Percentiles rank a stretch among this genome's conserved stretches.
Conservation (phyloP, 1,140 invertebrate genomes). For the Dreissena polymorpha region DNA sequence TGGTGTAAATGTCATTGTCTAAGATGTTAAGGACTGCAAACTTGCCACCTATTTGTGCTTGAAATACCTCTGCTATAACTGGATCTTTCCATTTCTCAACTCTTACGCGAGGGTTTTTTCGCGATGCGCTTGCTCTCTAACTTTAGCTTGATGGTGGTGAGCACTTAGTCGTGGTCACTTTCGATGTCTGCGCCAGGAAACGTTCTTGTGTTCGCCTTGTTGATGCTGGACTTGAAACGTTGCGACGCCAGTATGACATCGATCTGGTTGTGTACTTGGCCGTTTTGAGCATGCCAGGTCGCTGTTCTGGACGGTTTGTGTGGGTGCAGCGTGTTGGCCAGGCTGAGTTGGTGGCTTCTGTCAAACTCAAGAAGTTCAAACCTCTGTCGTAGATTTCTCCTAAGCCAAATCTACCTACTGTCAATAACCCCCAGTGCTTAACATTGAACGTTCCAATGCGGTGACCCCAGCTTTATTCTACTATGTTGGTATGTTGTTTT, state of each 20-base stretch:
- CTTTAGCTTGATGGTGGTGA: slow-evolving; percentile 49
- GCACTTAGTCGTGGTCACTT: slow-evolving; percentile 63
- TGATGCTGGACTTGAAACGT: slow-evolving; percentile 55
- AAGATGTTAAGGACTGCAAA: slow-evolving; percentile 48
- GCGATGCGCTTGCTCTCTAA: slow-evolving; percentile 22
- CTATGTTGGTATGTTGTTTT: too few relatives aligned
- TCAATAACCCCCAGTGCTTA: too few relatives aligned
- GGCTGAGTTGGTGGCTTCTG: slow-evolving; percentile 6
- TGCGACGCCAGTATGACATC: slow-evolving; percentile 49
- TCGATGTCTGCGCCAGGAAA: slow-evolving; percentile 55
- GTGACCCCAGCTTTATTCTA: too few relatives aligned
- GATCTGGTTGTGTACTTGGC: slow-evolving; percentile 52
- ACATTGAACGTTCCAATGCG: background rate
- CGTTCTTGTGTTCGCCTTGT: slow-evolving; percentile 56
- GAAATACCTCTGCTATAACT: slow-evolving; percentile 31
- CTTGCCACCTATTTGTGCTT: slow-evolving; percentile 51
- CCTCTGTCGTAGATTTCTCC: slow-evolving; percentile 52
- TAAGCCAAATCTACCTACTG: slow-evolving; percentile 16
- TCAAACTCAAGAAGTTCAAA: slow-evolving; percentile 52
- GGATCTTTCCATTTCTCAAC: slow-evolving; percentile 57
- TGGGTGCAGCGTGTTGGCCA: slow-evolving; percentile 25
- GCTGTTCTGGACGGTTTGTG: slow-evolving; percentile 10
- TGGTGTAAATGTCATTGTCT: slow-evolving; percentile 46
- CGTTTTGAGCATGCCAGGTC: slow-evolving; percentile 35
- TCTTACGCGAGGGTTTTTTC: slow-evolving; percentile 31